Evolutionary conservation across 2,113 vertebrate species (phyloP).

Genomic region (Poeciliopsis turrubarensis): DNA sequence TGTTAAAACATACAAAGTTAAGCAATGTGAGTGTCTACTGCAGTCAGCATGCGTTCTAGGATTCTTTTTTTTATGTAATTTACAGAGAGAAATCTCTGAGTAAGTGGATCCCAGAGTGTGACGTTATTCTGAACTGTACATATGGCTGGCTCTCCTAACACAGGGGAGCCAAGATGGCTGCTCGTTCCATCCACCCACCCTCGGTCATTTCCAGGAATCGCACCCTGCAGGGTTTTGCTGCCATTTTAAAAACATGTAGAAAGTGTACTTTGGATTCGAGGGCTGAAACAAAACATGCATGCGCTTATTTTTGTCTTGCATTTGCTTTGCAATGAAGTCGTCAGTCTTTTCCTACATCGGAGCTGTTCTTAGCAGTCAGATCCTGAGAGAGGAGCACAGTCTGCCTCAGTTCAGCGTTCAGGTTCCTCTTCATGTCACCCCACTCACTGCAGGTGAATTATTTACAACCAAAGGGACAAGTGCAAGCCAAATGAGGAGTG

Average conservation of each 20-base stretch:
- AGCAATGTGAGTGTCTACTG: slow-evolving; percentile 58
- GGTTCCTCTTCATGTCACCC: slow-evolving; percentile 21
- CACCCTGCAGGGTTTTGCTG: slow-evolving; percentile 1
- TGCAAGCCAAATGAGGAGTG: slow-evolving; percentile 40
- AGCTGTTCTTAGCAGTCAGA: slow-evolving; percentile 5
- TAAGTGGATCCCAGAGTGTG: slow-evolving; percentile 31
- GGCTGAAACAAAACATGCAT: slow-evolving; percentile 32
- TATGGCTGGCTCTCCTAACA: slow-evolving; percentile 40
- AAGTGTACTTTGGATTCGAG: slow-evolving; percentile 32
- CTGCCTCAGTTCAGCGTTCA: slow-evolving; percentile 6
- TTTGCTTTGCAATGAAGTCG: slow-evolving; percentile 29
- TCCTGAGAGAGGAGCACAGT: slow-evolving; percentile 2
- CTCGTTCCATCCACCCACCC: slow-evolving; percentile 1
- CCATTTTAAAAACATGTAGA: slow-evolving; percentile 16
- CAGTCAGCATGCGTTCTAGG: slow-evolving; percentile 71
- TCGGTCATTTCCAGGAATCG: slow-evolving; percentile 13
- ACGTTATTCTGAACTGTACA: slow-evolving; percentile 45
- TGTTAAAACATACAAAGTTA: slow-evolving; percentile 32
- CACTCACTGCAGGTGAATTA: slow-evolving; percentile 50
- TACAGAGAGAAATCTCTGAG: slow-evolving; percentile 48
- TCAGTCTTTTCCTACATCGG: slow-evolving; percentile 30
- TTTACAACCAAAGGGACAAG: slow-evolving; percentile 65
- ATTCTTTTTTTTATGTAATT: slow-evolving; percentile 25
- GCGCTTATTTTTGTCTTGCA: slow-evolving; percentile 22
- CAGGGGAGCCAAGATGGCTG: slow-evolving; percentile 6